Percentiles rank a stretch among this genome's conserved stretches.
Evolutionary conservation across 2,888 invertebrate genomes (phyloP).

Genomic region (Erynnis tages): DNA sequence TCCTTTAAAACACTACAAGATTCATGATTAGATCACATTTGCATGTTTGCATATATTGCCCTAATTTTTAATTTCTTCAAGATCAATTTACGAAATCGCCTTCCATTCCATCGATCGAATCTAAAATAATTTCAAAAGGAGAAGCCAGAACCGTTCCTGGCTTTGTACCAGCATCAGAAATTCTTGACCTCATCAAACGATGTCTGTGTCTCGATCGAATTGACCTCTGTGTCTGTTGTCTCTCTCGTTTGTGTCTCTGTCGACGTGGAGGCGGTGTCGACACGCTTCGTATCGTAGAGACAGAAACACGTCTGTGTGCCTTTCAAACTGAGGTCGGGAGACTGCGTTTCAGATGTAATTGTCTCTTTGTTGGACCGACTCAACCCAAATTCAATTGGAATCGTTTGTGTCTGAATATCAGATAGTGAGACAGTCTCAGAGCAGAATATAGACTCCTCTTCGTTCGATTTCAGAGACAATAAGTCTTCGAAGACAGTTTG

Average conservation of each 20-base stretch:
- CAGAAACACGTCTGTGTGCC: slow-evolving; percentile 70
- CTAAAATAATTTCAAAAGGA: too few relatives aligned
- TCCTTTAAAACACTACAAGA: too few relatives aligned
- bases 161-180: slow-evolving; percentile 31
- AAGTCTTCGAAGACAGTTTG: slow-evolving; percentile 67
- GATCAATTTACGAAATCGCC: too few relatives aligned
- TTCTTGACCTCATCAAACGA: slow-evolving; percentile 49
- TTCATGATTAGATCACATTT: too few relatives aligned
- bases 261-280: slow-evolving; percentile 45
- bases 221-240: too few relatives aligned
- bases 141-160: neutral
- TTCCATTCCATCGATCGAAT: too few relatives aligned
- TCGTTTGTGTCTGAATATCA: slow-evolving; percentile 70
- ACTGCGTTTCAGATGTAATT: slow-evolving; percentile 52
- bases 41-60: too few relatives aligned
- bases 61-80: too few relatives aligned
- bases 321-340: slow-evolving; percentile 62
- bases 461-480: slow-evolving; percentile 59
- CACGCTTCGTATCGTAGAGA: slow-evolving; percentile 47
- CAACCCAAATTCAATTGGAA: slow-evolving; percentile 61
- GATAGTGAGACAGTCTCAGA: slow-evolving; percentile 61
- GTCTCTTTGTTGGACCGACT: slow-evolving; percentile 61
- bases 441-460: slow-evolving; percentile 62
- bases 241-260: slow-evolving; percentile 67
- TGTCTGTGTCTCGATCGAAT: slow-evolving; percentile 63